Percentiles rank a stretch among this genome's conserved stretches.
Evolutionary conservation across 2,888 invertebrate genomes (phyloP).

Genomic region (Oeneis ivallda): DNA sequence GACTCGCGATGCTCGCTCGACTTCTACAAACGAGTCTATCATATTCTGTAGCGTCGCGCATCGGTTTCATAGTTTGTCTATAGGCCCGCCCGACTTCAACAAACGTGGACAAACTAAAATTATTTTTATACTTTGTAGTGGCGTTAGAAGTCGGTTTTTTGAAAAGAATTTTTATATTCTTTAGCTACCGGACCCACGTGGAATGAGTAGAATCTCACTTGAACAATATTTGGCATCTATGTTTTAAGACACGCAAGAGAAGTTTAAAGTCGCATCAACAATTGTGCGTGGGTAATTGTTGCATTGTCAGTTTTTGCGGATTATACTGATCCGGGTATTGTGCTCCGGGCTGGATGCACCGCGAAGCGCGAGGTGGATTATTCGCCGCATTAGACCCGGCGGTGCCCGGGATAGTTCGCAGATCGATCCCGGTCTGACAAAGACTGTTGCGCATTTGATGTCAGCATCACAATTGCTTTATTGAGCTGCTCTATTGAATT

Average conservation of each 20-base stretch:
- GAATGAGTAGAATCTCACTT: background rate
- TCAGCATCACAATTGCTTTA: slow-evolving; percentile 17
- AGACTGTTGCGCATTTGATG: slow-evolving; percentile 67
- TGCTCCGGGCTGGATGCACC: slow-evolving; percentile 42
- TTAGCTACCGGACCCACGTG: slow-evolving; percentile 6
- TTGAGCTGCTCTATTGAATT: slow-evolving; percentile 2
- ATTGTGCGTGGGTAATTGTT: slow-evolving; percentile 41
- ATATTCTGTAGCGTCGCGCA: too few relatives aligned
- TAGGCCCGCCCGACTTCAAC: too few relatives aligned
- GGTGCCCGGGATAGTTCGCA: slow-evolving; percentile 54
- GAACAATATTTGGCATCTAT: slow-evolving; percentile 27
- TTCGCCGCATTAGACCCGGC: slow-evolving; percentile 68
- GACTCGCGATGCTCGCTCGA: too few relatives aligned
- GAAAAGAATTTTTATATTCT: too few relatives aligned
- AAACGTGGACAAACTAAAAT: too few relatives aligned
- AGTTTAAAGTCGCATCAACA: slow-evolving; percentile 38
- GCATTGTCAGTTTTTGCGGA: slow-evolving; percentile 74
- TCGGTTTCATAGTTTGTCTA: too few relatives aligned
- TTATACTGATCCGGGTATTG: slow-evolving; percentile 63
- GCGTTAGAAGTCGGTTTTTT: too few relatives aligned
- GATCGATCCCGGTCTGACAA: slow-evolving; percentile 55
- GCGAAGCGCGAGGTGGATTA: slow-evolving; percentile 76
- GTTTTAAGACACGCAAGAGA: slow-evolving; percentile 40
- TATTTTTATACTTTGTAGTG: too few relatives aligned
- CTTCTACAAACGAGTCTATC: too few relatives aligned